Base-by-base conservation (phyloP, 2,797 vertebrate genomes). In the Limosa lapponica region DNA sequence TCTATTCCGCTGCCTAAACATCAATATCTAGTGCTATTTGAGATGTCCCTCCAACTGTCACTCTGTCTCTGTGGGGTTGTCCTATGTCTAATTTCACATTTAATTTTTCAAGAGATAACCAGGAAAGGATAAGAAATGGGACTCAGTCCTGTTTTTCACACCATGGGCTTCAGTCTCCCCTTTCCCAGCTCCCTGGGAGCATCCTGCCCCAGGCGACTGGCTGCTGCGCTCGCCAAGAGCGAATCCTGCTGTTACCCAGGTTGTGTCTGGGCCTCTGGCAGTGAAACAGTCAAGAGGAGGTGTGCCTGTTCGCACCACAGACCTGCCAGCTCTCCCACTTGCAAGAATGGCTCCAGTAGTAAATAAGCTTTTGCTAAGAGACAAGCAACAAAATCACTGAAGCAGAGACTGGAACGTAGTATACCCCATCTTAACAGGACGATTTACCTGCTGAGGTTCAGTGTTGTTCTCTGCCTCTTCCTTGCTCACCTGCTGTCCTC, bases 341-440 rank as follows among this genome's bases (percentile, higher is more conserved):
- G 1, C 23, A 65, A 24, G 44, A 74, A 64, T 14, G 11, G 12
- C 58, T 65, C 19, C 22, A 34, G 28, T 10, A 91, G 11, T 43
- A 80, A 88, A 86, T 51, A 85, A 71, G 1, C 12, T 36, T 82
- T 75, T 58, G 32, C n/a, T 73, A 59, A 71, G 43, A 52, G 32
- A 44, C 22, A 15, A 48, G 24, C 16, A 78, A 59, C 41, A 75
- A 34, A 43, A 32, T 46, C 4, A 1, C 18, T 16, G 52, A 74
- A 71, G 6, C 13, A 52, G 37, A 71, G 34, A 71, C 17, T 1
- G 2, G 20, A 57, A 44, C 0, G 3, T 13, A 46, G 4, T 7
- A 30, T 12, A 10, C 3, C 5, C 7, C 0, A 0, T 27, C 44
- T 64, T 72, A 65, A n/a, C 0, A 0, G 19, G 14, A 5, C 0